phyloP scores from a whole-genome alignment of 2,113 vertebrate species.

The Thalassarche chlororhynchos region DNA sequence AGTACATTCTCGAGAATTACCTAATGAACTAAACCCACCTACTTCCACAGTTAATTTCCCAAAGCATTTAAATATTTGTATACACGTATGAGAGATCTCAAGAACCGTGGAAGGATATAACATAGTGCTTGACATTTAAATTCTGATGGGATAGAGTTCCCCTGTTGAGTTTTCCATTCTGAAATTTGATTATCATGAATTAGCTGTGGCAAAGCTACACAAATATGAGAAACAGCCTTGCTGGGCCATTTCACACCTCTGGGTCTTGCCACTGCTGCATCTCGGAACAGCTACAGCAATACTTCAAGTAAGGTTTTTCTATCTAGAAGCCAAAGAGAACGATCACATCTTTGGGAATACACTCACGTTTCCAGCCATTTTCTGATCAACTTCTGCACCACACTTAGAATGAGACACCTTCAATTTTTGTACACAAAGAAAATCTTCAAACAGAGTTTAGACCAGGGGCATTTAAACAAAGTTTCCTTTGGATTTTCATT shows the following conservation, averaged over 20 bases:
- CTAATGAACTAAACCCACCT: not conserved
- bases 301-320: not conserved
- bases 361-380: not conserved
- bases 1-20: not conserved
- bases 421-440: not conserved
- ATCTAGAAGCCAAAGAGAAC: not conserved
- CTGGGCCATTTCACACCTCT: not conserved
- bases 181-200: not conserved
- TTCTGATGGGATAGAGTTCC: not conserved
- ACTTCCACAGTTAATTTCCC: not conserved
- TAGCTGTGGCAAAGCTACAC: not conserved
- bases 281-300: not conserved
- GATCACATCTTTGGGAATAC: not conserved
- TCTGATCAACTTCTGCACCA: not conserved
- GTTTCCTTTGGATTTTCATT: not conserved
- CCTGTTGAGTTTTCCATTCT: not conserved
- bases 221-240: accelerated
- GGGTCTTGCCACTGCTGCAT: not conserved
- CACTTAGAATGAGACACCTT: not conserved
- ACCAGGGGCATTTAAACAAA: not conserved
- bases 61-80: not conserved
- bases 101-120: not conserved
- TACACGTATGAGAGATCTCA: not conserved
- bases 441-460: not conserved
- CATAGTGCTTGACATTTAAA: not conserved